phyloP scores from a whole-genome alignment of 2,797 vertebrate genomes.

The Rhabdophis nuchalis region DNA sequence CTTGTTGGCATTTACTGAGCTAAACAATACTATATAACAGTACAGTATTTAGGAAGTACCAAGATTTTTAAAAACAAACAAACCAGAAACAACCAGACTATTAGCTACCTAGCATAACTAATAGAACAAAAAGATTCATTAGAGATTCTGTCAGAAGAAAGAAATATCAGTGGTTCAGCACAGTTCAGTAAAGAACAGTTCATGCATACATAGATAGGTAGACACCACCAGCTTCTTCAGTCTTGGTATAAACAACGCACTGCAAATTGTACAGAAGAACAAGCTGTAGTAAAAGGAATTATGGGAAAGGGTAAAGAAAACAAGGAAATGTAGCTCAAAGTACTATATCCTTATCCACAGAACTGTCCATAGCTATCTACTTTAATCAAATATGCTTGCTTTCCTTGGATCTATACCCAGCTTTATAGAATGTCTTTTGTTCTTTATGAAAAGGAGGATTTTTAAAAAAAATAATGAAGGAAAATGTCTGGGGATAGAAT shows the following conservation, averaged over 20 bases:
- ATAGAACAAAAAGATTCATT: conserved; percentile 1
- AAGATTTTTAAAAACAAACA: neutral
- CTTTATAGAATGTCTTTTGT: neutral
- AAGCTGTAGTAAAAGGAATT: neutral
- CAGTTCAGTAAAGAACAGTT: neutral
- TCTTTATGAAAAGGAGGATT: neutral
- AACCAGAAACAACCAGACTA: neutral
- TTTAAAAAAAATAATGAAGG: neutral
- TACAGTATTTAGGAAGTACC: neutral
- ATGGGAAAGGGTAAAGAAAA: neutral
- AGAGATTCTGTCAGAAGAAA: neutral
- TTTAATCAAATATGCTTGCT: neutral
- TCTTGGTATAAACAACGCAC: neutral
- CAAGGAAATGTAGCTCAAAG: neutral
- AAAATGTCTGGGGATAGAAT: neutral
- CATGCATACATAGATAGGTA: neutral
- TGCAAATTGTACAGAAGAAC: neutral
- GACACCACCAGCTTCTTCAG: neutral
- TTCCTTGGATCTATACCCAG: neutral
- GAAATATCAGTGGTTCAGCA: conserved; percentile 4
- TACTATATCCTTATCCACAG: neutral
- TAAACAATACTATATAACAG: neutral
- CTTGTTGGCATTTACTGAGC: neutral
- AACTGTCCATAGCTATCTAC: neutral
- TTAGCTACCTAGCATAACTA: conserved; percentile 23